Percentiles rank a stretch among this genome's conserved stretches.
These are phyloP conservation scores for Sturnira hondurensis DNA, from an alignment of 2,113 vertebrate species.

Conservation along the genomic window DNA sequence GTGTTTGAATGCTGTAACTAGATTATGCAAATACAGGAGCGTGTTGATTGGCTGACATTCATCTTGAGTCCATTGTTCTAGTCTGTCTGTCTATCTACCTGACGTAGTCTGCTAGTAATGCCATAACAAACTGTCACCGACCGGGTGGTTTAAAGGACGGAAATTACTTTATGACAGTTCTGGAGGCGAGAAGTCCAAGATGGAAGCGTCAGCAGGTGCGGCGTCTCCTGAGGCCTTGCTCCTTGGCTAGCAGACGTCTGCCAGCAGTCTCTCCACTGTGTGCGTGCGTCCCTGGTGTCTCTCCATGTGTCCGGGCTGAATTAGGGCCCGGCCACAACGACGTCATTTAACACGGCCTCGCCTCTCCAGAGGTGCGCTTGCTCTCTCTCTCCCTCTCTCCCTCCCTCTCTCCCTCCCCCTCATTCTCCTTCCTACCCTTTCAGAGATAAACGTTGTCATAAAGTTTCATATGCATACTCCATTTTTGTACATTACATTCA, in stretches of 20 bases:
- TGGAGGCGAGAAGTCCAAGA: no score
- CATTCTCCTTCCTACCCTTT: not conserved
- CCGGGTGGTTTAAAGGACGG: no score
- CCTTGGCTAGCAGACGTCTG: no score
- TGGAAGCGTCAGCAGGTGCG: no score
- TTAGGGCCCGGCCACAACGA: no score
- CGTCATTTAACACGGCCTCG: not conserved
- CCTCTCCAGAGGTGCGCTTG: not conserved
- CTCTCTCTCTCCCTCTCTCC: no score
- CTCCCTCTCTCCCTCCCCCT: fast-evolving
- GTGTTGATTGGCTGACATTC: not conserved
- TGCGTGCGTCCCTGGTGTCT: not conserved
- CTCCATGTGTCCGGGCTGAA: not conserved
- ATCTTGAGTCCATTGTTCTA: not conserved
- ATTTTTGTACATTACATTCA: not conserved
- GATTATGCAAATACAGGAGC: not conserved
- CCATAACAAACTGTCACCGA: not conserved
- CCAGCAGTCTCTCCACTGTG: not conserved
- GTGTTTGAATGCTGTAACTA: not conserved
- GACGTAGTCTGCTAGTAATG: not conserved
- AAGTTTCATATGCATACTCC: not conserved
- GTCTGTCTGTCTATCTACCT: not conserved
- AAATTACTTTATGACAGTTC: no score
- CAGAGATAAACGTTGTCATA: not conserved
- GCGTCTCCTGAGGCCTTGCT: no score